Evolutionary conservation across 1,140 invertebrate species (phyloP).

Genomic region (Drosophila subpulchrella): DNA sequence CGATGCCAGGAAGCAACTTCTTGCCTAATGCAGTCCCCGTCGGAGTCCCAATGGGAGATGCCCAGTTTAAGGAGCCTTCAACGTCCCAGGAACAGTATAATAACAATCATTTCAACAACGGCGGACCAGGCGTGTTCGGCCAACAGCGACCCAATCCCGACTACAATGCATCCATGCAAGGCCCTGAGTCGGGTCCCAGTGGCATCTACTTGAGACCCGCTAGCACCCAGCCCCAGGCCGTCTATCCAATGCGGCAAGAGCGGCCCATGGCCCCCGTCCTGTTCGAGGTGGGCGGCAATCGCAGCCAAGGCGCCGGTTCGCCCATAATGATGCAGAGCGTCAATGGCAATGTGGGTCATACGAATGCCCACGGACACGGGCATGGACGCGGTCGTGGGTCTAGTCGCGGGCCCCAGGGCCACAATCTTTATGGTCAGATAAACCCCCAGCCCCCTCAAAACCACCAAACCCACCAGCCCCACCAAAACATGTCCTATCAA

Average conservation of each 20-base stretch:
- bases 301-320: background rate
- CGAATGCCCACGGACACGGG: background rate
- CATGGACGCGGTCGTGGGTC: background rate
- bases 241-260: background rate
- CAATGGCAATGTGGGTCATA: background rate
- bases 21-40: background rate
- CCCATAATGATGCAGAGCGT: conserved; percentile 8
- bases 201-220: background rate
- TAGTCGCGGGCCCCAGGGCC: background rate
- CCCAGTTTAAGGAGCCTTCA: background rate
- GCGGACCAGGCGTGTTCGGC: too few species aligned
- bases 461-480: background rate
- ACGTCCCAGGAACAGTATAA: background rate
- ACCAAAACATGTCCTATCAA: background rate
- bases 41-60: background rate
- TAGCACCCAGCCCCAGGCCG: background rate
- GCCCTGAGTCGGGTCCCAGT: background rate
- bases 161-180: background rate
- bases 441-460: background rate
- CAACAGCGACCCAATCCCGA: background rate
- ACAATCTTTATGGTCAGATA: background rate
- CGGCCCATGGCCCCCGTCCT: conserved; percentile 4
- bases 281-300: conserved; percentile 25
- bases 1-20: background rate
- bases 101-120: background rate